Conservation (phyloP, 1,140 invertebrate genomes). For the Phenacoccus solenopsis region DNA sequence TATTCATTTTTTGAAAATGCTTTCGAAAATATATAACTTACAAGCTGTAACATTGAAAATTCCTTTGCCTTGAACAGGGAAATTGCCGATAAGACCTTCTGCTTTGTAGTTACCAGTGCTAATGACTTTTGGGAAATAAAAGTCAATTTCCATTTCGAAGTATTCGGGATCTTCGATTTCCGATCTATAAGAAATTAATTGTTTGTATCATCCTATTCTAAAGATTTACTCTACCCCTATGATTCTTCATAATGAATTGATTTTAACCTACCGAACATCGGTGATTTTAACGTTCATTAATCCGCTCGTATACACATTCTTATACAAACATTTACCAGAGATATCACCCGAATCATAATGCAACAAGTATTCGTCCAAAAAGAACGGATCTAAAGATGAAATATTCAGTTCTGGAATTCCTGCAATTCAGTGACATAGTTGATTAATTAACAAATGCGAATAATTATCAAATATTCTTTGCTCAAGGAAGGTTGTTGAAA, state of each 20-base stretch:
- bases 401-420: slow-evolving; percentile 23
- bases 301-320: slow-evolving; percentile 24
- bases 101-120: slow-evolving; percentile 28
- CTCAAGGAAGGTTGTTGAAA: no score
- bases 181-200: slow-evolving; percentile 23
- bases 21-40: no score
- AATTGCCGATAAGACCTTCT: slow-evolving; percentile 27
- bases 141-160: slow-evolving; percentile 29
- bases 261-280: slow-evolving; percentile 26
- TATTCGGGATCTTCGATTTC: slow-evolving; percentile 26
- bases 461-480: no score
- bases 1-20: neutral
- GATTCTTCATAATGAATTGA: no score
- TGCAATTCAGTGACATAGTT: no score
- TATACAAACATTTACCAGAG: slow-evolving; percentile 25
- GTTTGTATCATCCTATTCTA: neutral
- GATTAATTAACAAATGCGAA: no score
- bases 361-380: slow-evolving; percentile 26
- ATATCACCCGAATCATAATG: slow-evolving; percentile 26
- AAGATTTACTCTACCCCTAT: neutral
- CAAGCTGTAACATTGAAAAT: slow-evolving; percentile 25
- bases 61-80: slow-evolving; percentile 28
- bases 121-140: slow-evolving; percentile 27
- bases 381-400: slow-evolving; percentile 26
- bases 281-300: slow-evolving; percentile 24